Base-by-base conservation (phyloP, 2,797 vertebrate genomes). In the Amazona ochrocephala region DNA sequence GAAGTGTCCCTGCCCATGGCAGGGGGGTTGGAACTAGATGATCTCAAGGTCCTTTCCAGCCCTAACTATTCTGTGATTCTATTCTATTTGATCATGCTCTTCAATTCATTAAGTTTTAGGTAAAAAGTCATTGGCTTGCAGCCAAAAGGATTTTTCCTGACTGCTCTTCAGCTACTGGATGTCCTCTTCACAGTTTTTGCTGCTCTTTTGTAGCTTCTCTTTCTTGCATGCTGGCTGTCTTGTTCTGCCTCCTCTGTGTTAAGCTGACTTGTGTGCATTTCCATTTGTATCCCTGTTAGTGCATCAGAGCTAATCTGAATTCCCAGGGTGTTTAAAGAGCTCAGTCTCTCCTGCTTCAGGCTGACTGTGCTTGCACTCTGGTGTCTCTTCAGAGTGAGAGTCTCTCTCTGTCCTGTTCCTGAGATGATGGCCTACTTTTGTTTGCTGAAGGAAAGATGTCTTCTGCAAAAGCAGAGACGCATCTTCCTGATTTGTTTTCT, bases 331-430 rank as follows among this genome's bases (percentile, higher is more conserved):
- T 89, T 92, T 87, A 50, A 78, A 86, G 71, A 81, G 50, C n/a
- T 96, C 75, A 93, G 85, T 47, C 29, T 78, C 50, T 50, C 82
- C 84, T 66, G 64, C 61, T 60, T 79, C 29, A 23, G 60, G 37
- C 73, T 93, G 87, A 90, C 91, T 71, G 60, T 84, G 87, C 79
- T 96, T 96, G 96, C 80, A 78, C 83, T 93, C 48, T 58, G 39
- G 17, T 60, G 48, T 75, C 79, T 91, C 61, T 53, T 87, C 14
- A 2, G 53, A n/a, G 58, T 42, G 32, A 71, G 42, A 75, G 47
- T 71, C 21, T 87, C 23, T 85, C 74, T 79, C 42, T 71, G 45
- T 47, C 34, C 64, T 62, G 14, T 48, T 94, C 85, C 76, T 22
- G 44, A 61, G 91, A 30, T 39, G 37, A 30, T 39, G 29, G 2